Percentiles rank a stretch among this genome's conserved stretches.
Conservation (phyloP, 2,888 invertebrate genomes). For the Pristionchus maxplancki region DNA sequence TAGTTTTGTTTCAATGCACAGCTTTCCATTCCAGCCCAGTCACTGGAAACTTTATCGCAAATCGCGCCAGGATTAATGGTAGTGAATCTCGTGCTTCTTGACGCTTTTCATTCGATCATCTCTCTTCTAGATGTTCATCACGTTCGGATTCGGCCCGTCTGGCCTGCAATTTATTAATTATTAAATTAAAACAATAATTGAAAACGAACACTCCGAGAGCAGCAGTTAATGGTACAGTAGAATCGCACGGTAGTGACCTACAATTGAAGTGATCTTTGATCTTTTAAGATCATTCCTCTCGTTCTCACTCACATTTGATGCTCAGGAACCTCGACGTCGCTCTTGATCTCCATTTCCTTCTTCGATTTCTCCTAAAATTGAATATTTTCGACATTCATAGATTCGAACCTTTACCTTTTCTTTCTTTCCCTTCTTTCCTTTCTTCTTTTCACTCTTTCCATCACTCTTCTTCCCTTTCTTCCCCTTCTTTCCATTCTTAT, state of each 20-base stretch:
- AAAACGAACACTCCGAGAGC: background rate
- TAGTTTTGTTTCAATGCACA: background rate
- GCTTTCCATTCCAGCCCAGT: background rate
- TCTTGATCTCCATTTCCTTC: background rate
- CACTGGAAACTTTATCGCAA: conserved; percentile 10
- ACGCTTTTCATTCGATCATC: background rate
- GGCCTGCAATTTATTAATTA: background rate
- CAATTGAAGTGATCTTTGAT: background rate
- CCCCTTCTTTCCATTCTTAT: conserved; percentile 1
- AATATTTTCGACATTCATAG: background rate
- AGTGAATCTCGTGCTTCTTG: background rate
- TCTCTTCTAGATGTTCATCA: background rate
- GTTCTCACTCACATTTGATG: background rate
- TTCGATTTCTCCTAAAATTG: background rate
- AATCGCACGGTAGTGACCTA: background rate
- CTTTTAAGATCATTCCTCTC: background rate
- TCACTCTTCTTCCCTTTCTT: background rate
- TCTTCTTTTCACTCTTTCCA: background rate
- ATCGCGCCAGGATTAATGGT: conserved; percentile 16
- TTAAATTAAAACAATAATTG: background rate
- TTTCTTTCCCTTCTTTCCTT: background rate
- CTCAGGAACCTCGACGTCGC: background rate
- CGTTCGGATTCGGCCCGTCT: background rate
- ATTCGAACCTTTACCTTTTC: background rate
- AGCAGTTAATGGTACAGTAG: background rate